Conservation (phyloP, 2,888 invertebrate genomes). For the Lepidochitona cinerea region DNA sequence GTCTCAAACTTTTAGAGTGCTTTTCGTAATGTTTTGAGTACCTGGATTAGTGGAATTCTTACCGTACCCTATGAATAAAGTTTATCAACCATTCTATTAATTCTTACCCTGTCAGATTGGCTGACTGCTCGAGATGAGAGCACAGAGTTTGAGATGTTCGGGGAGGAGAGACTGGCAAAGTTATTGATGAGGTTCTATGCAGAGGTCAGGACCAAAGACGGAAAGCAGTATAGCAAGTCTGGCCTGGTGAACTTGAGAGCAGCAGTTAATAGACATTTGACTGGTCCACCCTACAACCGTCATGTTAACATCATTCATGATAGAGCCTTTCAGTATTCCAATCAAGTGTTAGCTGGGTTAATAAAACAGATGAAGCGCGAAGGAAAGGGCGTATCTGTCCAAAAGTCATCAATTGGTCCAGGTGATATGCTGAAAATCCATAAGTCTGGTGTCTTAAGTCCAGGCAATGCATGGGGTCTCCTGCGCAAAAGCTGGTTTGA, state of each 20-base stretch:
- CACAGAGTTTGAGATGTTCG: constrained; percentile 11
- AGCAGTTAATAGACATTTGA: constrained; percentile 19
- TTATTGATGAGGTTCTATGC: constrained; percentile 16
- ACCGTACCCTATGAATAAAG: no score
- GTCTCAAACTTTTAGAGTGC: no score
- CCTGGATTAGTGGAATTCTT: no score
- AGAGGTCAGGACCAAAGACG: constrained; percentile 11
- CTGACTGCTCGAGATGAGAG: neutral
- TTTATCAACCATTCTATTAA: no score
- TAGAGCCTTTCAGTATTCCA: constrained; percentile 19
- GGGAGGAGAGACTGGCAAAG: neutral
- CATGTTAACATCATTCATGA: constrained; percentile 20
- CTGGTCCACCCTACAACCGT: constrained; percentile 7
- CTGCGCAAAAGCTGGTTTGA: constrained; percentile 24
- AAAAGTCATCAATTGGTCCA: constrained; percentile 15
- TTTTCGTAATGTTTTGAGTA: no score
- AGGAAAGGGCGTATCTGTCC: constrained; percentile 18
- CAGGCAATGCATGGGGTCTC: constrained; percentile 4
- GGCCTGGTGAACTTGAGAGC: constrained; percentile 15
- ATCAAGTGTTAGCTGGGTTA: constrained; percentile 20
- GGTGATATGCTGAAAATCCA: constrained; percentile 9
- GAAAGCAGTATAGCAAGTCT: constrained; percentile 20
- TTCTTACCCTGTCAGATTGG: no score
- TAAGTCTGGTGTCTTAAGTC: neutral
- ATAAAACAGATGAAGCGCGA: constrained; percentile 21